Evolutionary conservation across 2,797 vertebrate genomes (phyloP), one percentile per base, ranked within the genome.

Genomic region (Emydoidea blandingii): DNA sequence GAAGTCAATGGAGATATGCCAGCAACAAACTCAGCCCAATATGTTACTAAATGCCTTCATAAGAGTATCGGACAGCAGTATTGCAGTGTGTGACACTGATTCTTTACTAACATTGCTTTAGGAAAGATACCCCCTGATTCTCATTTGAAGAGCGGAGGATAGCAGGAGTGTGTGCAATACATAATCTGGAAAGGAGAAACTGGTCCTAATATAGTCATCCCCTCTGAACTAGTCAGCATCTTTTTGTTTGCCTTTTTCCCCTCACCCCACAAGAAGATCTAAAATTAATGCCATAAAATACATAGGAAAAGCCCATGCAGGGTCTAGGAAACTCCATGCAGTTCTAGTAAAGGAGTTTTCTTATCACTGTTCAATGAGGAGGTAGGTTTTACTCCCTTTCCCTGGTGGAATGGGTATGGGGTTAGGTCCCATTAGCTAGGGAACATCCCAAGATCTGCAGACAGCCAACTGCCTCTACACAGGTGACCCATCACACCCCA

Each of bases 1-100:
- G 62, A 29, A 83, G 78, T 78, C 72, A 79, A 0, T 31, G 0
- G 1, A 59, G 52, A 0, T 0, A 9, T 47, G 31, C 41, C 47
- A 25, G 47, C 49, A 31, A 1, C 1, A 41, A 85, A 68, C 57
- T 34, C 1, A 1, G 2, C 74, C 79, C 34, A 12, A 11, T 1
- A 0, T 12, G 4, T 79, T 49, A 54, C n/a, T 7, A 27, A 21
- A 44, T 47, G 21, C 31, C 74, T 65, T 54, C 12, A 83, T 87
- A 27, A 31, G 14, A 23, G 0, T 0, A 12, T 12, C 31, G 41
- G 82, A 41, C 4, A 10, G 4, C 2, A 1, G 27, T 4, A 85
- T 41, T 87, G 44, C 41, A 49, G 44, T 78, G 74, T 8, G 2
- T 31, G 15, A 31, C 44, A 49, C 25, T 78, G 74, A 72, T 41